Conservation (phyloP, 2,888 invertebrate species). For the Diaprepes abbreviatus region DNA sequence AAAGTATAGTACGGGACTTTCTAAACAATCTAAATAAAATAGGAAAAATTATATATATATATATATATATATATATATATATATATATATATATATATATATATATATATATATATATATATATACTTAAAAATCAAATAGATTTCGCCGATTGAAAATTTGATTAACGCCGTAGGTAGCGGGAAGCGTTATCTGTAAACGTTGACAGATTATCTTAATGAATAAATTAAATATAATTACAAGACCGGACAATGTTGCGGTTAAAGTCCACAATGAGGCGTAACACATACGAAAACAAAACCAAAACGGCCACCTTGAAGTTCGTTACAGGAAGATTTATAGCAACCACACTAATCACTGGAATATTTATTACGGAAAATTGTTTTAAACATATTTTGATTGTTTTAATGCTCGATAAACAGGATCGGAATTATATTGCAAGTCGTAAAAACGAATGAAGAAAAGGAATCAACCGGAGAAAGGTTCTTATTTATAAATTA, state of each 20-base stretch:
- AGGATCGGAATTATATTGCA: background rate
- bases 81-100: too few species aligned
- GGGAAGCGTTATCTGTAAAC: conserved; percentile 28
- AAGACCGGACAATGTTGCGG: conserved; percentile 43
- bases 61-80: too few species aligned
- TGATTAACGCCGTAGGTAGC: conserved; percentile 32
- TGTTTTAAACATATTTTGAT: conserved; percentile 50
- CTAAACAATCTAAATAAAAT: too few species aligned
- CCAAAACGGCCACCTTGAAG: conserved; percentile 46
- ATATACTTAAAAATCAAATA: too few species aligned
- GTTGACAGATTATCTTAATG: conserved; percentile 48
- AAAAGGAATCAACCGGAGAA: too few species aligned
- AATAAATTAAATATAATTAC: conserved; percentile 50
- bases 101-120: too few species aligned
- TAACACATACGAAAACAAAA: conserved; percentile 47
- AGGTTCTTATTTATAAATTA: too few species aligned
- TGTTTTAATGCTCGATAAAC: conserved; percentile 36
- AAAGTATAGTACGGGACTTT: too few species aligned
- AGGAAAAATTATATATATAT: too few species aligned
- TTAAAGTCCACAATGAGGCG: conserved; percentile 47
- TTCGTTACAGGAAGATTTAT: conserved; percentile 50
- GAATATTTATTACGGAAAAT: conserved; percentile 50
- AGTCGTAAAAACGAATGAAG: too few species aligned
- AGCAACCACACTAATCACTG: conserved; percentile 49
- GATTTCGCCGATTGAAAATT: conserved; percentile 27